A percentile compares a stretch with the other conserved stretches of the same genome.
Evolutionary conservation across 2,888 invertebrate genomes (phyloP).

Genomic region (Cetonia aurata): DNA sequence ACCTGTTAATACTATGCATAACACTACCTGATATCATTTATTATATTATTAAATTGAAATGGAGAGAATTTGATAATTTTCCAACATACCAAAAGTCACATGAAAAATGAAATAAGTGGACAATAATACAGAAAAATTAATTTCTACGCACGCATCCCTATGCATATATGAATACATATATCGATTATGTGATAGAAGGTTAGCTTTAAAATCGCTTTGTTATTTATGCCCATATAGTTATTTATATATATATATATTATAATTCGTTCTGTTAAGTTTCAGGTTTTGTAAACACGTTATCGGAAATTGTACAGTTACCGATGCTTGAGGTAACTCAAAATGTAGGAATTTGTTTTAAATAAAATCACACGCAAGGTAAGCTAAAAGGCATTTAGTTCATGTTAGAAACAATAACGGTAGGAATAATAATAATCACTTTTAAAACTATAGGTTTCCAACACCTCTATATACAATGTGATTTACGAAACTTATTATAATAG

Average conservation of each 20-base stretch:
- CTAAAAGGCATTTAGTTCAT: background rate
- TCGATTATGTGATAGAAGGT: conserved; percentile 25
- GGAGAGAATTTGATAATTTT: conserved; percentile 3
- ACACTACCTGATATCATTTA: background rate
- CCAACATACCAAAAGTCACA: background rate
- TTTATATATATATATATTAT: too few species aligned
- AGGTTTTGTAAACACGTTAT: conserved; percentile 21
- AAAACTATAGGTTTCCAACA: conserved; percentile 13
- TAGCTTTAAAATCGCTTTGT: conserved; percentile 26
- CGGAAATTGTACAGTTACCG: conserved; percentile 1
- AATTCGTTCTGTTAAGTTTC: background rate
- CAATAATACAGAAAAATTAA: conserved; percentile 24
- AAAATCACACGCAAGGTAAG: background rate
- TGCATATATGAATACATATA: background rate
- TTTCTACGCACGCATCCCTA: conserved; percentile 9
- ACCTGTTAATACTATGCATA: too few species aligned
- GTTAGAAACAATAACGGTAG: too few species aligned
- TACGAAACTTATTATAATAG: background rate
- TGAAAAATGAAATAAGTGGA: background rate
- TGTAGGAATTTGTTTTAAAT: conserved; percentile 18
- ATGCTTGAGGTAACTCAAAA: conserved; percentile 11
- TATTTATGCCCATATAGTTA: background rate
- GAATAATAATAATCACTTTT: background rate
- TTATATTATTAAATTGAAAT: background rate
- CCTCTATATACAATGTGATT: conserved; percentile 35